phyloP scores from a whole-genome alignment of 2,797 vertebrate genomes.

The Poecilia wingei region DNA sequence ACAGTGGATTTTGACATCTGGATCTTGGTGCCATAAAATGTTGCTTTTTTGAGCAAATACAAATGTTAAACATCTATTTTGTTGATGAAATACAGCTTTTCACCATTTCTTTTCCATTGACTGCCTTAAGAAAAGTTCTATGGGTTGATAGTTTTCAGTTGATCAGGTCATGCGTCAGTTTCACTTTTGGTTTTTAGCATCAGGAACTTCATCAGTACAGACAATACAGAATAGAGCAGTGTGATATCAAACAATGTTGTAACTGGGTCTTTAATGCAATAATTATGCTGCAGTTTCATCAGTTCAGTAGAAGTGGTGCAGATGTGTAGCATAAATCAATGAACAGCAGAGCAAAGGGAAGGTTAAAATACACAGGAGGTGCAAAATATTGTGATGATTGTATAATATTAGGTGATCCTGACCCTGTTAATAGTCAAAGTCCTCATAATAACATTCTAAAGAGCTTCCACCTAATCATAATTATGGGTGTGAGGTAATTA shows the following conservation, averaged over 20 bases:
- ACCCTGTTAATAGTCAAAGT: background rate
- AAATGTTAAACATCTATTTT: background rate
- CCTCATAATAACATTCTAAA: constrained; percentile 11
- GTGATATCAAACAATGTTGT: background rate
- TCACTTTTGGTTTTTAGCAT: background rate
- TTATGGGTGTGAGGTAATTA: constrained; percentile 31
- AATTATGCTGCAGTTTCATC: background rate
- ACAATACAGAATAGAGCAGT: background rate
- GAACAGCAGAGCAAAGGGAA: too few species aligned
- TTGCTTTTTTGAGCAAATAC: background rate
- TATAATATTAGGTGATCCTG: background rate
- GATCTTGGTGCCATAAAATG: background rate
- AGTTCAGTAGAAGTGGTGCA: background rate
- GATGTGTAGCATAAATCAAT: background rate
- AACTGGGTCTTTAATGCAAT: background rate
- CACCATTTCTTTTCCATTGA: background rate
- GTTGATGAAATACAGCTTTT: background rate
- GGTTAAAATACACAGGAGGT: too few species aligned
- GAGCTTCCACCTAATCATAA: background rate
- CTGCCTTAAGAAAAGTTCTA: background rate
- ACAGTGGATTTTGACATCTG: background rate
- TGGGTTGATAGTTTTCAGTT: background rate
- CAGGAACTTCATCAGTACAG: background rate
- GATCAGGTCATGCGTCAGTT: background rate
- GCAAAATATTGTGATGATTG: background rate